Evolutionary conservation across 2,797 vertebrate genomes (phyloP).

Genomic region (Ptychadena robeensis): DNA sequence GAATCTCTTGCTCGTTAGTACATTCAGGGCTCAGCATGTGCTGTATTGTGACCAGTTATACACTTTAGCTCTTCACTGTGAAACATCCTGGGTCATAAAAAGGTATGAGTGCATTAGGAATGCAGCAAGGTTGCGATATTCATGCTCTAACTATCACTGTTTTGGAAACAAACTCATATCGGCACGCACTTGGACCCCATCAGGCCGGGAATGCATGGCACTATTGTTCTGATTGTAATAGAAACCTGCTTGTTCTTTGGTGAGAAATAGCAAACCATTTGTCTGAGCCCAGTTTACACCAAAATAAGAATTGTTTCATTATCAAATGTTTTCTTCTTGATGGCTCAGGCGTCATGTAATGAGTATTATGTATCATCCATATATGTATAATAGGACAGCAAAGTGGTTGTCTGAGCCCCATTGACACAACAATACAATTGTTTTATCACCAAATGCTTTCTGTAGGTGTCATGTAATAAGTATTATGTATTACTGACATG

Average conservation of each 20-base stretch:
- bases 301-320: conserved; percentile 36
- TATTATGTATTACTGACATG: too few species aligned
- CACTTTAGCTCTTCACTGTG: background rate
- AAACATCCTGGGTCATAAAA: background rate
- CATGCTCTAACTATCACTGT: conserved; percentile 21
- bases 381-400: background rate
- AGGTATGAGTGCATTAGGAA: background rate
- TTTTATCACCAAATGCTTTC: too few species aligned
- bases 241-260: background rate
- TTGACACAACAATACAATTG: too few species aligned
- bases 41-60: background rate
- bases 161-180: conserved; percentile 24
- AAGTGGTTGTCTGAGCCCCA: too few species aligned
- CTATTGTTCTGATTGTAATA: conserved; percentile 31
- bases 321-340: conserved; percentile 16
- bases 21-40: background rate
- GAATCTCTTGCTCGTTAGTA: background rate
- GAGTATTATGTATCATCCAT: background rate
- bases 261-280: conserved; percentile 9
- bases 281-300: conserved; percentile 20
- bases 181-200: background rate
- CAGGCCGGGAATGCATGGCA: conserved; percentile 6
- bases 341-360: conserved; percentile 13
- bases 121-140: background rate
- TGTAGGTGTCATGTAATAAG: too few species aligned